Base-by-base conservation (phyloP, 2,888 invertebrate species). In the Melanophora roralis region DNA sequence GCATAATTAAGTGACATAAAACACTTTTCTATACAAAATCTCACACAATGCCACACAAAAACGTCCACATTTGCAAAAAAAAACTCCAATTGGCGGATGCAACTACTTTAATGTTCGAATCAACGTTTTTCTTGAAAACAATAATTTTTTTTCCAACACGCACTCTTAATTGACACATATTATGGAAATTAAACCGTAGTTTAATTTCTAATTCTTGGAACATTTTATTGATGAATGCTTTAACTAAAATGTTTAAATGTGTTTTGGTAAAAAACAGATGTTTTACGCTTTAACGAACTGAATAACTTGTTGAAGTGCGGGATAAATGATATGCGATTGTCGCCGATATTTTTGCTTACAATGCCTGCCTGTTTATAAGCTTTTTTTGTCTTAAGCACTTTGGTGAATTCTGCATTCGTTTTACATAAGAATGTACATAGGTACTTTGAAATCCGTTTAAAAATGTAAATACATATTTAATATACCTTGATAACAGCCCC, bases 161-260 rank as follows among this genome's bases (percentile, higher is more conserved):
- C 36, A 45, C 16, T 67, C 47, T 78, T 69, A 69, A 76, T 81
- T 79, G 59, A n/a, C 34, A 57, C 40, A 45, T 21, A 45, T 64
- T 55, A 49, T 73, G 55, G 5, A 71, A 59, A 67, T 27, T 43
- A 55, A 19, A 27, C 27, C 11, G 14, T 27, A 27, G 27, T 76
- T 76, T 45, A 71, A 34, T 81, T 76, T 76, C 76, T 73, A 81
- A 81, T 82, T 82, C 81, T 81, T 57, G 64, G 78, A 80, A 80
- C n/a, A 47, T 19, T 34, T 27, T 16, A 7, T 16, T 49, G 19
- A 67, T 43, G 12, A 19, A 67, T n/a, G 5, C 3, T 23, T 47
- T 4, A 32, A 43, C 9, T 27, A 5, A 60, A 19, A 38, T n/a
- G 7, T 12, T n/a, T 40, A 12, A 3, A 14, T n/a, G n/a, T 47